A percentile compares a stretch with the other conserved stretches of the same genome.
These are phyloP conservation scores for Leucophora obtusa DNA, from an alignment of 2,888 invertebrate species.

Conservation along the genomic window DNA sequence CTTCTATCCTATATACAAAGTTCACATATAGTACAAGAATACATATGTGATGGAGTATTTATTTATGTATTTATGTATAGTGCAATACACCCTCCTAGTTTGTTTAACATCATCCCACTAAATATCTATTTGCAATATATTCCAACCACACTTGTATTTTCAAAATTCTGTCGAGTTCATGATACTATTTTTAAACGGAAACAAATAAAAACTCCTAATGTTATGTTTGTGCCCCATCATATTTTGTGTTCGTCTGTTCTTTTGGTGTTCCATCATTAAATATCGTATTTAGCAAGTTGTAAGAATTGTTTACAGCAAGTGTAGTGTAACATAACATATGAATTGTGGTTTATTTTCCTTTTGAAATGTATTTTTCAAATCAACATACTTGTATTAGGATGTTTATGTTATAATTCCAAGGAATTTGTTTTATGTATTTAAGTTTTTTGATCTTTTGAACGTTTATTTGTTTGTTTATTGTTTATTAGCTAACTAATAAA, in stretches of 20 bases:
- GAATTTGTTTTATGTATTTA: slow-evolving; percentile 40
- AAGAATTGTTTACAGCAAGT: slow-evolving; percentile 57
- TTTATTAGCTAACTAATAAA: neutral
- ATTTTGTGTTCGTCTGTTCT: neutral
- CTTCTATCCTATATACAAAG: too few species aligned
- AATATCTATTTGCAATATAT: slow-evolving; percentile 13
- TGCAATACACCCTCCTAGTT: slow-evolving; percentile 37
- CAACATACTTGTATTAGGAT: slow-evolving; percentile 26
- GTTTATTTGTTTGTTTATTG: slow-evolving; percentile 25
- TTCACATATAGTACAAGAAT: too few species aligned
- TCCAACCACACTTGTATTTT: slow-evolving; percentile 39
- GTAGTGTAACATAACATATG: slow-evolving; percentile 36
- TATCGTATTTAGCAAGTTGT: slow-evolving; percentile 56
- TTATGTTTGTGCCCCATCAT: neutral
- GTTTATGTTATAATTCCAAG: slow-evolving; percentile 39
- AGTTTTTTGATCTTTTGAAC: slow-evolving; percentile 38
- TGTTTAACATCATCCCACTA: slow-evolving; percentile 41
- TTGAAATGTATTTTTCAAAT: slow-evolving; percentile 7
- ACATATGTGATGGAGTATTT: neutral
- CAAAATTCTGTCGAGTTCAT: slow-evolving; percentile 56
- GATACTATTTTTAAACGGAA: slow-evolving; percentile 63
- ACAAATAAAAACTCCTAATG: slow-evolving; percentile 55
- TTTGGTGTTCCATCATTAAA: slow-evolving; percentile 32
- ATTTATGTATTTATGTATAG: neutral
- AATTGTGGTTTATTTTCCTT: slow-evolving; percentile 14